Percentiles rank a stretch among this genome's conserved stretches.
Conservation (phyloP, 2,113 vertebrate genomes). For the Chaetorhynchus papuensis region DNA sequence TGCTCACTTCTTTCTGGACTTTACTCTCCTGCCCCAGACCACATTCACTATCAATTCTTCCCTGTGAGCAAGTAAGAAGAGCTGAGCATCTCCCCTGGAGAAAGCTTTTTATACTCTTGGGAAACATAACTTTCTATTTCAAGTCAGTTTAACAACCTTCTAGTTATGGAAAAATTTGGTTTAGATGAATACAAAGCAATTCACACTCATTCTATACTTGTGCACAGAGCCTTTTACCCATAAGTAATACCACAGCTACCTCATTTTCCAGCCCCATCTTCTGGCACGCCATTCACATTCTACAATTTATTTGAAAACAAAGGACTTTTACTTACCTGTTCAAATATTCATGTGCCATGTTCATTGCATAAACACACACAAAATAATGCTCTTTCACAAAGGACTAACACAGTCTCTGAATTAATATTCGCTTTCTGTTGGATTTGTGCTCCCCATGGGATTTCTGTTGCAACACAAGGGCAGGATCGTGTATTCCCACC, state of each 20-base stretch:
- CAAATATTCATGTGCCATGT: not conserved
- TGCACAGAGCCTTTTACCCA: not conserved
- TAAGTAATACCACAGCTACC: not conserved
- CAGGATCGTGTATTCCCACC: not conserved
- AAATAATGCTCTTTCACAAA: not conserved
- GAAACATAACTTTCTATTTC: not conserved
- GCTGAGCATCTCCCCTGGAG: not conserved
- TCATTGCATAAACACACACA: not conserved
- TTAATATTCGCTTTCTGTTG: not conserved
- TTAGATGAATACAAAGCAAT: not conserved
- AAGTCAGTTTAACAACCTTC: not conserved
- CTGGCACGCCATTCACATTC: not conserved
- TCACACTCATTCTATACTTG: not conserved
- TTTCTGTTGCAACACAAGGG: not conserved
- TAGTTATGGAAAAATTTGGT: not conserved
- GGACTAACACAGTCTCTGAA: not conserved
- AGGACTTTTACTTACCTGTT: not conserved
- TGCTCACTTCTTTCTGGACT: not conserved
- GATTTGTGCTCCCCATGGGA: fast-evolving
- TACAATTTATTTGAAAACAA: not conserved
- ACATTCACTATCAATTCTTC: not conserved
- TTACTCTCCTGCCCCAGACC: not conserved
- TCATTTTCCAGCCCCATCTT: not conserved
- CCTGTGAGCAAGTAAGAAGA: not conserved
- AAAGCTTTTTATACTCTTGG: not conserved